phyloP scores from a whole-genome alignment of 1,140 invertebrate species.

The Hestina assimilis region DNA sequence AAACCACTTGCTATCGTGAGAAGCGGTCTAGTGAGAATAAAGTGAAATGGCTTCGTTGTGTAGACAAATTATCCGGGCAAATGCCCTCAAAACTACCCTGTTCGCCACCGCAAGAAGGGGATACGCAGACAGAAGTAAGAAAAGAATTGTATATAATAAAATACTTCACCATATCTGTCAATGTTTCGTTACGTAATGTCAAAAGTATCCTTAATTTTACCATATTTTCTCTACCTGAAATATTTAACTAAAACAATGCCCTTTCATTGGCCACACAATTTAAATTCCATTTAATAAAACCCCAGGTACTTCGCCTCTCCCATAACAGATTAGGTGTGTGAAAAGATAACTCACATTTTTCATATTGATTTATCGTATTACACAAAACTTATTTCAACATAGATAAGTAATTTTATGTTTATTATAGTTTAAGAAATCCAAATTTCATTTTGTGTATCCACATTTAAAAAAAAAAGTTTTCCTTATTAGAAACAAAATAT shows the following conservation, averaged over 20 bases:
- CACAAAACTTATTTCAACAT: too few relatives aligned
- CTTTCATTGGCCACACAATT: too few relatives aligned
- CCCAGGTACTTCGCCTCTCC: too few relatives aligned
- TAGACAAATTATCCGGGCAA: conserved; percentile 72
- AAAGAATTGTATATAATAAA: conserved; percentile 19
- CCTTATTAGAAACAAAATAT: too few relatives aligned
- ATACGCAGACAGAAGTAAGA: conserved; percentile 76
- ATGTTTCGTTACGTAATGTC: conserved; percentile 77
- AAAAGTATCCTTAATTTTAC: conserved; percentile 34
- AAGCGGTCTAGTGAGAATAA: conserved; percentile 69
- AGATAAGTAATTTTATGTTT: too few relatives aligned
- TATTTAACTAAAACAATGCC: neutral
- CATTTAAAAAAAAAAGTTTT: too few relatives aligned
- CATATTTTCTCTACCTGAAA: neutral
- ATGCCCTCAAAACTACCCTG: conserved; percentile 66
- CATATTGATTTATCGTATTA: too few relatives aligned
- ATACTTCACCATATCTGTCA: conserved; percentile 54
- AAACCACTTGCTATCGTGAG: conserved; percentile 65
- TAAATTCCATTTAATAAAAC: too few relatives aligned
- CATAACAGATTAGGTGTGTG: too few relatives aligned
- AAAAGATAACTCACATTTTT: too few relatives aligned
- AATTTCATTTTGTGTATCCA: too few relatives aligned
- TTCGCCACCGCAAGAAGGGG: conserved; percentile 60
- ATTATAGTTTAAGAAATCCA: too few relatives aligned
- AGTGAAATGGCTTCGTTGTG: conserved; percentile 75